These are phyloP conservation scores for Empidonax alnorum DNA, from an alignment of 2,113 vertebrate genomes.

Conservation along the genomic window DNA sequence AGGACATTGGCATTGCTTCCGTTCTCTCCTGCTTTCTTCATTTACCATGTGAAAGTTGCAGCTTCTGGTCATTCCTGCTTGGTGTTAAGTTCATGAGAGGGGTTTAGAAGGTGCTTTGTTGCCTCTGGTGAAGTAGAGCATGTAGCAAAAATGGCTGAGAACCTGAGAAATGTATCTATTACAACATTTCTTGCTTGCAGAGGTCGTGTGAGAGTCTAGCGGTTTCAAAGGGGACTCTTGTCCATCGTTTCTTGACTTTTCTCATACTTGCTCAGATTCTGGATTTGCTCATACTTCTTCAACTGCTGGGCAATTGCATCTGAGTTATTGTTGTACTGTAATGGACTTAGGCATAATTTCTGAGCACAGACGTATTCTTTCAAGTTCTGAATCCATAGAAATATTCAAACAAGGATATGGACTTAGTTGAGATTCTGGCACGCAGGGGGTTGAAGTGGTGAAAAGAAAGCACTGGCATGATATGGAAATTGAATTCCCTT, in stretches of 20 bases:
- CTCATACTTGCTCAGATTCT: background rate
- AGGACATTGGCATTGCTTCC: background rate
- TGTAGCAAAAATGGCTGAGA: background rate
- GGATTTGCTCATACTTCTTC: background rate
- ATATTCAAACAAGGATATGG: background rate
- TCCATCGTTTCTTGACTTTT: background rate
- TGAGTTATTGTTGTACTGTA: slow-evolving; percentile 1
- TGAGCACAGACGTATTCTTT: background rate
- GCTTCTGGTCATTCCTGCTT: background rate
- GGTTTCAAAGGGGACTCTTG: background rate
- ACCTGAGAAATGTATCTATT: background rate
- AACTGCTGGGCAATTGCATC: background rate
- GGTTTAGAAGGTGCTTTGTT: background rate
- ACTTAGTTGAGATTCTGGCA: background rate
- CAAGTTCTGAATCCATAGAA: background rate
- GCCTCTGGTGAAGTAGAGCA: background rate
- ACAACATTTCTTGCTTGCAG: background rate
- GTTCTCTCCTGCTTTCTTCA: background rate
- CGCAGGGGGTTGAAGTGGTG: background rate
- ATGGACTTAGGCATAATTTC: background rate
- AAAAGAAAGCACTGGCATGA: slow-evolving; percentile 5
- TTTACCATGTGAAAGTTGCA: background rate
- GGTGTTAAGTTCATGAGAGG: background rate
- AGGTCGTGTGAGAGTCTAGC: background rate
- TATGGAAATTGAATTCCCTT: background rate